Percentiles rank a stretch among this genome's conserved stretches.
Conservation (phyloP, 2,797 vertebrate genomes). For the Pygocentrus nattereri region DNA sequence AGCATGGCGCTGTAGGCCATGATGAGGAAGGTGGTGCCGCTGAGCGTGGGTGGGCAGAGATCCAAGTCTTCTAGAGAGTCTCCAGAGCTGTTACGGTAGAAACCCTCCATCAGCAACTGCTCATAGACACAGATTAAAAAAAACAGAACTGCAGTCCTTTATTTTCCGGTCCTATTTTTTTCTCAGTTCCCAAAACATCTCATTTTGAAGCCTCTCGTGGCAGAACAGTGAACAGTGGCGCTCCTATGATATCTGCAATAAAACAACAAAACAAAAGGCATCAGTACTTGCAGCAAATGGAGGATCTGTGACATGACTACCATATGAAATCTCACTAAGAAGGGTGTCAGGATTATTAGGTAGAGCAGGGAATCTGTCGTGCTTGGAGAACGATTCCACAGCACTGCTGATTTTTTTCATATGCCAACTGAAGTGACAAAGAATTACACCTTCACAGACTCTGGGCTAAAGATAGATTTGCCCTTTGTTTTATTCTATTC, state of each 20-base stretch:
- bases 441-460: not conserved
- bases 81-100: constrained; percentile 70
- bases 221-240: constrained; percentile 17
- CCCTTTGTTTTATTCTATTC: constrained; percentile 10
- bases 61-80: not conserved
- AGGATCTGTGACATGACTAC: constrained; percentile 19
- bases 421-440: constrained; percentile 1
- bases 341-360: constrained; percentile 3
- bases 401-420: not conserved
- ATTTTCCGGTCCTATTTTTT: not conserved
- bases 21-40: constrained; percentile 83
- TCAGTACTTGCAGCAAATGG: constrained; percentile 26
- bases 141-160: not conserved
- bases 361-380: not conserved
- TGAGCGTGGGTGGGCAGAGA: constrained; percentile 75
- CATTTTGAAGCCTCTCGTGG: constrained; percentile 29
- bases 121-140: constrained; percentile 34
- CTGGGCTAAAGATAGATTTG: not conserved
- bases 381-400: not conserved
- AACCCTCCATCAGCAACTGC: constrained; percentile 70
- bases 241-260: constrained; percentile 37
- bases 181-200: constrained; percentile 35
- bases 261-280: constrained; percentile 21
- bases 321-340: not conserved
- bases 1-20: constrained; percentile 83